Evolutionary conservation across 2,113 vertebrate genomes (phyloP).

Genomic region (Porphyrio hochstetteri): DNA sequence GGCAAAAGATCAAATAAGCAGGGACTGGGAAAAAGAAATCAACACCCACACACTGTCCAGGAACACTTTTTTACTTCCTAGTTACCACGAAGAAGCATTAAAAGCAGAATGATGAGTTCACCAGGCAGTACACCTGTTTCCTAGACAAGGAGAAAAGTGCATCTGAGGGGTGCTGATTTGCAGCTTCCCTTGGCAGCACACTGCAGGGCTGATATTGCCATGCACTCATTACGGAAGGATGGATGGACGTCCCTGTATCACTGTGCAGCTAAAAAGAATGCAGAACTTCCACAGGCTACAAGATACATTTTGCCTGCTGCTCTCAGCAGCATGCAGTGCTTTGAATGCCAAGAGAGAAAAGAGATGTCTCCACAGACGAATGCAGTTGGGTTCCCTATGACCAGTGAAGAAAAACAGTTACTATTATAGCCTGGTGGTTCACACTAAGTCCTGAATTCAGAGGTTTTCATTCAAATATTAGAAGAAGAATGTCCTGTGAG

Average conservation of each 20-base stretch:
- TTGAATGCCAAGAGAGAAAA: not conserved
- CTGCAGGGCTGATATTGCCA: not conserved
- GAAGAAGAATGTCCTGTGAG: not conserved
- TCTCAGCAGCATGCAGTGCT: not conserved
- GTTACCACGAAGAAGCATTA: not conserved
- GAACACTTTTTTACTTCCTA: not conserved
- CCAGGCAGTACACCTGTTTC: not conserved
- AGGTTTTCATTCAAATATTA: not conserved
- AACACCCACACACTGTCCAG: accelerated
- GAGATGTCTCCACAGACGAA: not conserved
- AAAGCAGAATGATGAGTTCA: not conserved
- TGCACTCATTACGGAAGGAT: accelerated
- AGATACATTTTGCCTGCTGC: not conserved
- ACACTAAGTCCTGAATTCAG: not conserved
- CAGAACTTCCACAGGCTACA: not conserved
- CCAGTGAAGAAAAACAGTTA: not conserved
- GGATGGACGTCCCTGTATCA: not conserved
- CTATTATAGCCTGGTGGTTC: not conserved
- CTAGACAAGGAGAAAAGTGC: not conserved
- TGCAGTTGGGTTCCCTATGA: not conserved
- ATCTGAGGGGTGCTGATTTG: not conserved
- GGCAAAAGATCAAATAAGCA: not conserved
- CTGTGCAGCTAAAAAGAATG: not conserved
- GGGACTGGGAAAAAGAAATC: not conserved
- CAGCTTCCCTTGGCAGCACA: not conserved